phyloP scores from a whole-genome alignment of 2,113 vertebrate species.

The Plectropomus leopardus region DNA sequence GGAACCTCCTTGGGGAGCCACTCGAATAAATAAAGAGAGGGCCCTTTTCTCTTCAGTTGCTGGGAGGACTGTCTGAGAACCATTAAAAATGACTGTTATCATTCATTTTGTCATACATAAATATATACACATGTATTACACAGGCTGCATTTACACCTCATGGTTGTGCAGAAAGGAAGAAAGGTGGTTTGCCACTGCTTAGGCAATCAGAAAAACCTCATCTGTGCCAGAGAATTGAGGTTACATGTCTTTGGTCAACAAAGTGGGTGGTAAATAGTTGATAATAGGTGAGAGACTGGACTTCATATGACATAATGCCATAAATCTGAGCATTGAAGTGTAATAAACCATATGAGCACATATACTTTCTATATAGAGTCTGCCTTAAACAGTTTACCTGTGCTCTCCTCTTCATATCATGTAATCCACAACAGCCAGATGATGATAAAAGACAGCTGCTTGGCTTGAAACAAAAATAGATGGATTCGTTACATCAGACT shows the following conservation, averaged over 20 bases:
- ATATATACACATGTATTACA: slow-evolving; percentile 65
- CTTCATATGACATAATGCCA: slow-evolving; percentile 40
- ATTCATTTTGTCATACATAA: slow-evolving; percentile 56
- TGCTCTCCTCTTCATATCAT: slow-evolving; percentile 32
- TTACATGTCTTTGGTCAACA: slow-evolving; percentile 68
- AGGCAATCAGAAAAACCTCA: background rate
- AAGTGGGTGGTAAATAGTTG: slow-evolving; percentile 37
- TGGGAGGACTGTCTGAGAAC: slow-evolving; percentile 33
- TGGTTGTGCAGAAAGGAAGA: slow-evolving; percentile 1
- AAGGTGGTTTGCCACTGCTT: slow-evolving; percentile 7
- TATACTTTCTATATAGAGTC: slow-evolving; percentile 35
- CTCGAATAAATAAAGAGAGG: slow-evolving; percentile 72
- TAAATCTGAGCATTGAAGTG: slow-evolving; percentile 36
- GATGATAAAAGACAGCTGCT: slow-evolving; percentile 27
- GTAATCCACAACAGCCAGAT: slow-evolving; percentile 29
- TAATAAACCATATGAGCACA: slow-evolving; percentile 25
- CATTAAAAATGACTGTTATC: slow-evolving; percentile 22
- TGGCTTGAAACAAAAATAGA: slow-evolving; percentile 16
- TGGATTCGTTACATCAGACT: slow-evolving; percentile 9
- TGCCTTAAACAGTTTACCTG: slow-evolving; percentile 22
- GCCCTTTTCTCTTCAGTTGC: slow-evolving; percentile 53
- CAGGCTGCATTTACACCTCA: slow-evolving; percentile 33
- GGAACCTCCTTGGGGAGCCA: slow-evolving; percentile 45
- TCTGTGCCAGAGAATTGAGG: background rate
- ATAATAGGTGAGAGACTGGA: slow-evolving; percentile 36